Evolutionary conservation across 2,888 invertebrate species (phyloP), one percentile per base, ranked within the genome.

Genomic region (Lampropteryx suffumata): DNA sequence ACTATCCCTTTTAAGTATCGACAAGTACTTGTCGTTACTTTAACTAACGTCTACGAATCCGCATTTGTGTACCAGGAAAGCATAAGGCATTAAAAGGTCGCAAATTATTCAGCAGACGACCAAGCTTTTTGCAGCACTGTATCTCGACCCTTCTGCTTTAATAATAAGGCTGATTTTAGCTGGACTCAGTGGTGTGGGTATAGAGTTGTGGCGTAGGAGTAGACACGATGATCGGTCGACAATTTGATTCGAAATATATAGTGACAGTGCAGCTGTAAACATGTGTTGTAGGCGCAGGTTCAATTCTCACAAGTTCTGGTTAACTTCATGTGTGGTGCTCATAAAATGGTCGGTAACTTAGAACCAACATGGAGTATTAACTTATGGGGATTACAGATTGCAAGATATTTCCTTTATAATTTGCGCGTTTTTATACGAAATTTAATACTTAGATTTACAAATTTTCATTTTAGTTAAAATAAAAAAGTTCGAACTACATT

Each of bases 161-260:
- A 0, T 0, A 1, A 59, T 75, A 82, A 59, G 62, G 73, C 59
- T 34, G 7, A 61, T 52, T 64, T 69, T 79, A 1, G 46, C 1
- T 9, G 11, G 33, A 7, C 27, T 26, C 9, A 27, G 10, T 2
- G 4, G 12, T 35, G 49, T 50, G 47, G 67, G 40, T 26, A 29
- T 33, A 33, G 28, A 17, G 40, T 62, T 36, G 39, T 44, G 59
- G 82, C 81, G 88, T 87, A 78, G 84, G 85, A 73, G 84, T 76
- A 58, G 62, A 84, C 84, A 82, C 73, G 84, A 76, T 84, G 85
- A 85, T 82, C 79, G 76, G 72, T 78, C 75, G 82, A 84, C 85
- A 82, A 84, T 87, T 86, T 82, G 82, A 84, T 82, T 76, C 73
- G 69, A 67, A 86, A 87, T 84, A 83, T 86, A 86, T 86, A 73